Conservation (phyloP, 35 echinoderm and acorn worm genomes). For the Heliocidaris erythrogramma region DNA sequence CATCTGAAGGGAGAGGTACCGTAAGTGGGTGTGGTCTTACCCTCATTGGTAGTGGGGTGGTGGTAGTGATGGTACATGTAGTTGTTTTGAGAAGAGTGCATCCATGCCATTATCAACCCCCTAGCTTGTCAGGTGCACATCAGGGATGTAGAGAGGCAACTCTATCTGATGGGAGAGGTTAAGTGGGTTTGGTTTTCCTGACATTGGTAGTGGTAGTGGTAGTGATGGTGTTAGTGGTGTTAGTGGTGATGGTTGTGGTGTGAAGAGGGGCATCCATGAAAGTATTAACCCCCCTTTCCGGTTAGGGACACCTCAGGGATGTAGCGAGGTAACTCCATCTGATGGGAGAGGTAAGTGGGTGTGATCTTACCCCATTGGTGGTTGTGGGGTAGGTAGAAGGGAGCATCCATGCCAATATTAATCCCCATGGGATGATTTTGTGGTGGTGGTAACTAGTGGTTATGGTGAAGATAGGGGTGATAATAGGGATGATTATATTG, state of each 20-base stretch:
- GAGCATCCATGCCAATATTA: too few relatives aligned
- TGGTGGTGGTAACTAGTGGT: too few relatives aligned
- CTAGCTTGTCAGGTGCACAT: conserved; percentile 73
- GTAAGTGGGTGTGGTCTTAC: neutral
- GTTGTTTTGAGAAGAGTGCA: neutral
- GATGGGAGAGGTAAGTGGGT: conserved; percentile 87
- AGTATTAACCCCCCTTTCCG: conserved; percentile 84
- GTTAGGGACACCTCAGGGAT: conserved; percentile 76
- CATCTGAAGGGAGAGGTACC: conserved; percentile 98
- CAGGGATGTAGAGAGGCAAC: conserved; percentile 78
- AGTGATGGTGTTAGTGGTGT: too few relatives aligned
- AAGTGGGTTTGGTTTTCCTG: neutral
- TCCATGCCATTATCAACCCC: conserved; percentile 88
- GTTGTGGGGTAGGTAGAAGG: too few relatives aligned
- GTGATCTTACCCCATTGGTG: too few relatives aligned
- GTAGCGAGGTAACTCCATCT: conserved; percentile 76
- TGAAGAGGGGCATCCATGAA: conserved; percentile 51
- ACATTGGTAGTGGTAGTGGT: too few relatives aligned
- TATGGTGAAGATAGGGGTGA: too few relatives aligned
- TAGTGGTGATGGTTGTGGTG: too few relatives aligned
- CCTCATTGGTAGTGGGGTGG: neutral
- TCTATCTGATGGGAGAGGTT: conserved; percentile 96
- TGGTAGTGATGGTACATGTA: neutral
- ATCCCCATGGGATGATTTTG: too few relatives aligned
- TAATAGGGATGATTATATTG: too few relatives aligned